Percentiles rank a stretch among this genome's conserved stretches.
These are phyloP conservation scores for Numenius phaeopus DNA, from an alignment of 2,797 vertebrate genomes.

Conservation along the genomic window DNA sequence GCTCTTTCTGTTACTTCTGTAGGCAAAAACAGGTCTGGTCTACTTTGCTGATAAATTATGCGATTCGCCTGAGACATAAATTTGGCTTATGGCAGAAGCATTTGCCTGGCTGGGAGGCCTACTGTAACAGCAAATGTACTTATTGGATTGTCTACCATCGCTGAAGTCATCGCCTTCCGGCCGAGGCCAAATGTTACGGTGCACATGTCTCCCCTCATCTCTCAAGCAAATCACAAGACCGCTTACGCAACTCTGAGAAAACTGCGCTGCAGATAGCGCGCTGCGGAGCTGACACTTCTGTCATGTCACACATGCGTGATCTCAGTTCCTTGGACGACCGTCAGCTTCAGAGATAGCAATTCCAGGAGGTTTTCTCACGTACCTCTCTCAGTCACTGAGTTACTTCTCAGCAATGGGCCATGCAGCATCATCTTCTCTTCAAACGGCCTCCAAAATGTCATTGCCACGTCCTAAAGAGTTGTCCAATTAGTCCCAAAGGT, in stretches of 20 bases:
- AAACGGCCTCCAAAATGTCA: neutral
- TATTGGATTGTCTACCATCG: conserved; percentile 42
- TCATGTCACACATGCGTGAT: neutral
- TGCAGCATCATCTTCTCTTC: neutral
- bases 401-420: conserved; percentile 44
- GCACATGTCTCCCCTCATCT: conserved; percentile 2
- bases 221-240: conserved; percentile 44
- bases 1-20: conserved; percentile 27
- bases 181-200: neutral
- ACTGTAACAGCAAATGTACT: conserved; percentile 71
- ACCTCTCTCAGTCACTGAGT: conserved; percentile 17
- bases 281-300: neutral
- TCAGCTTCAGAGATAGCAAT: conserved; percentile 46
- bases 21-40: conserved; percentile 55
- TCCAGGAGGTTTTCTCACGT: conserved; percentile 39
- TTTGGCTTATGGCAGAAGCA: conserved; percentile 64
- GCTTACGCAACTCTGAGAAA: conserved; percentile 59
- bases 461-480: neutral
- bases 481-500: neutral
- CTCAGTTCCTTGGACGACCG: conserved; percentile 37
- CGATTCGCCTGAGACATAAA: conserved; percentile 50
- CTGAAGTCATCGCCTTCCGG: neutral
- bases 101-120: neutral
- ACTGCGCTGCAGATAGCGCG: conserved; percentile 1
- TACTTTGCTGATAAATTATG: conserved; percentile 41